Conservation (phyloP, 64 coral and sea anemone genomes). For the Dendrophyllia cribrosa region DNA sequence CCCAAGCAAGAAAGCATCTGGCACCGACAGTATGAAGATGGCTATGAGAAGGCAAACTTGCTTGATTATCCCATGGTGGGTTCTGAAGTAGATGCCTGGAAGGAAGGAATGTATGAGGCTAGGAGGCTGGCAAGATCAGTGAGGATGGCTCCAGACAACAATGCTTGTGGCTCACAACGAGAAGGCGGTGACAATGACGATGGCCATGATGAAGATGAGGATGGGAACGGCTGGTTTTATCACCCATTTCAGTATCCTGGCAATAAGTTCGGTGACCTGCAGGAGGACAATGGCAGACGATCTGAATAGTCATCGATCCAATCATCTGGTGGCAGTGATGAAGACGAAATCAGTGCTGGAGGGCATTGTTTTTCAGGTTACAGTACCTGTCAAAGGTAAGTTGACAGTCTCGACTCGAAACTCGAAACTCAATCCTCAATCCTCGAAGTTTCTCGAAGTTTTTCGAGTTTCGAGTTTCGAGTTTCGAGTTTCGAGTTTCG, state of each 20-base stretch:
- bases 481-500: too few species aligned
- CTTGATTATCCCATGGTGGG: constrained; percentile 25
- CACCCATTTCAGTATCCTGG: constrained; percentile 11
- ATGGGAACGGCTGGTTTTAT: constrained; percentile 29
- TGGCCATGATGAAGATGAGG: not conserved
- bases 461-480: too few species aligned
- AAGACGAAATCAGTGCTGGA: constrained; percentile 9
- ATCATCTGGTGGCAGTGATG: constrained; percentile 24
- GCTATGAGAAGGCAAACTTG: constrained; percentile 18
- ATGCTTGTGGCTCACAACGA: not conserved
- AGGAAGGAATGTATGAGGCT: constrained; percentile 49
- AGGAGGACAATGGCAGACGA: not conserved
- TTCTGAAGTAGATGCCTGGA: constrained; percentile 40
- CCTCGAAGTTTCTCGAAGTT: too few species aligned
- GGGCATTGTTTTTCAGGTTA: constrained; percentile 1
- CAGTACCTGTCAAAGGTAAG: too few species aligned
- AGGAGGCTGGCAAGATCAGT: constrained; percentile 36
- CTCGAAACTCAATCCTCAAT: too few species aligned
- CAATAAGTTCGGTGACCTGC: not conserved
- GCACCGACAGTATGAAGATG: constrained; percentile 40
- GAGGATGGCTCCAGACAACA: constrained; percentile 34
- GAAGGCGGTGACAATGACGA: too few species aligned
- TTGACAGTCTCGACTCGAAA: too few species aligned
- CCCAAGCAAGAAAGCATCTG: constrained; percentile 76
- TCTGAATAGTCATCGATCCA: too few species aligned